These are phyloP conservation scores for Dolichopus griseipennis DNA, from an alignment of 2,888 invertebrate genomes.

Conservation along the genomic window DNA sequence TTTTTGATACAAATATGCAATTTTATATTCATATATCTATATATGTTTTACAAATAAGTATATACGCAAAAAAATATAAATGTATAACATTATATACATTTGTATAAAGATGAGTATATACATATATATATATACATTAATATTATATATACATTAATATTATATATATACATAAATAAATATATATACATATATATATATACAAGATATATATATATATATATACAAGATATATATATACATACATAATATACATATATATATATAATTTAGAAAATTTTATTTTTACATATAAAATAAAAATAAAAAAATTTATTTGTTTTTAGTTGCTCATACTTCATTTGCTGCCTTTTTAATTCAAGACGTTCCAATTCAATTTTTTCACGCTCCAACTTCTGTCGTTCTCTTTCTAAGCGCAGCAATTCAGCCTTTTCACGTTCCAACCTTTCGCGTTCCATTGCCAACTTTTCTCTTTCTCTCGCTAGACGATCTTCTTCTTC, in stretches of 20 bases:
- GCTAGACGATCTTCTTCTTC: constrained; percentile 76
- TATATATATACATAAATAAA: not conserved
- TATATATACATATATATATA: constrained; percentile 12
- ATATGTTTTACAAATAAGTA: not conserved
- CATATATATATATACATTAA: not conserved
- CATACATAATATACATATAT: constrained; percentile 14
- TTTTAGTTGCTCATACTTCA: constrained; percentile 48
- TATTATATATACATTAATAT: not conserved
- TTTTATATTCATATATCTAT: no score
- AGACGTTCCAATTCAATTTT: constrained; percentile 69
- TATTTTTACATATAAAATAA: constrained; percentile 13
- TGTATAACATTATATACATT: no score
- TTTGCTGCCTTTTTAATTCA: constrained; percentile 72
- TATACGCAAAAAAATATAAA: not conserved
- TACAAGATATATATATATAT: constrained; percentile 15
- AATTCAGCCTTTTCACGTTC: constrained; percentile 83
- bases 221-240: constrained; percentile 9
- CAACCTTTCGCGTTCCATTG: constrained; percentile 75
- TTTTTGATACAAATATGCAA: no score
- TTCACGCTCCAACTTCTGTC: constrained; percentile 68
- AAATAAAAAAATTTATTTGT: constrained; percentile 21
- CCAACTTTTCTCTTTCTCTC: constrained; percentile 69
- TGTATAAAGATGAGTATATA: not conserved
- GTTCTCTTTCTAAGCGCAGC: constrained; percentile 71
- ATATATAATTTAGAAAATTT: constrained; percentile 14